Base-by-base conservation (phyloP, 2,888 invertebrate genomes). In the Melipona bicolor region DNA sequence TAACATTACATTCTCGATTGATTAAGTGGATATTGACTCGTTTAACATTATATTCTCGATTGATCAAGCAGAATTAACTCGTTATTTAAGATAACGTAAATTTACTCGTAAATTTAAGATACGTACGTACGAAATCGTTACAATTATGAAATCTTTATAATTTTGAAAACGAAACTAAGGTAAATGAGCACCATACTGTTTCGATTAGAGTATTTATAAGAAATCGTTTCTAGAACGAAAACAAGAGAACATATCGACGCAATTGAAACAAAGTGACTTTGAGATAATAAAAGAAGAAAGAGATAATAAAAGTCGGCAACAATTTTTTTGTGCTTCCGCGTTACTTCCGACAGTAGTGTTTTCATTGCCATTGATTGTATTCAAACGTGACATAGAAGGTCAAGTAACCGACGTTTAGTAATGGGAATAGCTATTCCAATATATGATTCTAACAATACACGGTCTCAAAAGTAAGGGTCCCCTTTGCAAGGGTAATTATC, bases 401-500 rank as follows among this genome's bases (percentile, higher is more conserved):
- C 50, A 52, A 67, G 59, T 43, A 36, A 36, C 56, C n/a, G 0
- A 11, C n/a, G 6, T 24, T 64, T 21, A n/a, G n/a, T 15, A 36
- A 0, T 5, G 4, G 24, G n/a, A 75, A 19, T 21, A 36, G 43
- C 15, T 52, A 24, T 65, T 72, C 17, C 64, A 21, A 17, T 21
- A 19, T 9, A 61, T 24, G 9, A 32, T 49, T 43, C 13, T 3
- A n/a, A 62, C 62, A 71, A 19, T 59, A 15, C 27, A 32, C 2
- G 21, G 11, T 36, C 24, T 9, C 21, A 19, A 65, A 67, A 59
- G 36, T 80, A 59, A 61, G 59, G 21, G 50, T 43, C 24, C 50
- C 36, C n/a, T 27, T 52, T 67, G 24, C 59, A 15, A 36, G 6
- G 17, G 9, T 65, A 59, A 71, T 80, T 67, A 78, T 6, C 19